A percentile compares a stretch with the other conserved stretches of the same genome.
Evolutionary conservation across 2,797 vertebrate genomes (phyloP).

Genomic region (Microctenopoma stevenorrisi): DNA sequence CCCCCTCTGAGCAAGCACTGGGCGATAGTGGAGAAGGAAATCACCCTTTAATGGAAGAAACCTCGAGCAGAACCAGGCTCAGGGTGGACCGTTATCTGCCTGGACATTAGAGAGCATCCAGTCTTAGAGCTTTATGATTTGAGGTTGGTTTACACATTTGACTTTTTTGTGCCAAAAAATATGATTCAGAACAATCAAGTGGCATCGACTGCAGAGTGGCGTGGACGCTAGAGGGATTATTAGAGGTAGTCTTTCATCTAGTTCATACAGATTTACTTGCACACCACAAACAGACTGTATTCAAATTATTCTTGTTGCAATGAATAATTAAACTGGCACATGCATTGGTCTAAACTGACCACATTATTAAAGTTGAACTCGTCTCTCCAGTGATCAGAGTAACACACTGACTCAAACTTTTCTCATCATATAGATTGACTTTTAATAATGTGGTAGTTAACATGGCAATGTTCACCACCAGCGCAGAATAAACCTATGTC

Average conservation of each 20-base stretch:
- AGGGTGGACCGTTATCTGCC: too few relatives aligned
- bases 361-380: background rate
- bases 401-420: constrained; percentile 27
- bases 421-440: constrained; percentile 1
- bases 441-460: constrained; percentile 14
- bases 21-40: too few relatives aligned
- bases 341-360: background rate
- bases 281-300: background rate
- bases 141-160: background rate
- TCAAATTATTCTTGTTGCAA: background rate
- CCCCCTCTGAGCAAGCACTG: too few relatives aligned
- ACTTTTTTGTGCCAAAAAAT: background rate
- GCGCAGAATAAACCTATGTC: background rate
- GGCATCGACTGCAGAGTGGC: background rate
- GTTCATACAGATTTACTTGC: background rate
- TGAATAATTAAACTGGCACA: too few relatives aligned
- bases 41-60: too few relatives aligned
- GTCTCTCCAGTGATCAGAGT: background rate
- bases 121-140: background rate
- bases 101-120: too few relatives aligned
- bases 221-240: background rate
- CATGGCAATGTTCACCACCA: background rate
- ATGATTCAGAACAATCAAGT: background rate
- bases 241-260: background rate
- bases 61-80: too few relatives aligned